These are phyloP conservation scores for Oreotrochilus melanogaster DNA, from an alignment of 2,113 vertebrate genomes.

Conservation along the genomic window DNA sequence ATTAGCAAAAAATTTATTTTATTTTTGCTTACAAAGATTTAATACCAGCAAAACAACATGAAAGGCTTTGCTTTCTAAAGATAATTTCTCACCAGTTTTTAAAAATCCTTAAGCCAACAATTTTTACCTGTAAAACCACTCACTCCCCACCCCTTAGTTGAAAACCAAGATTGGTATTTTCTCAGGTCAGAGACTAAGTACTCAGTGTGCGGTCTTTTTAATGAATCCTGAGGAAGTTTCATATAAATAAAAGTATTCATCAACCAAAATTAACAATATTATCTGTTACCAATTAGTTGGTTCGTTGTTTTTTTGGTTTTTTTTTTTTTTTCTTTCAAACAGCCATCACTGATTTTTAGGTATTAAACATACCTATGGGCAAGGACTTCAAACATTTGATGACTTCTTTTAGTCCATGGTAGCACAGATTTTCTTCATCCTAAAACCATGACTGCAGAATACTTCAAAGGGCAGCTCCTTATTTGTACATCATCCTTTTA, in stretches of 20 bases:
- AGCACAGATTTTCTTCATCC: slow-evolving; percentile 43
- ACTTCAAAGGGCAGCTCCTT: slow-evolving; percentile 41
- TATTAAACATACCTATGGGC: slow-evolving; percentile 52
- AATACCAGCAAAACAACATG: slow-evolving; percentile 3
- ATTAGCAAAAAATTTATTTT: slow-evolving; percentile 58
- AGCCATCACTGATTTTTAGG: slow-evolving; percentile 30
- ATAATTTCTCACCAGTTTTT: neutral
- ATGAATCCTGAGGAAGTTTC: slow-evolving; percentile 4
- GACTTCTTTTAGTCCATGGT: neutral
- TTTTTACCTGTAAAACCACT: slow-evolving; percentile 8
- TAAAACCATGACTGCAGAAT: slow-evolving; percentile 44
- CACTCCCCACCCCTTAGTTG: neutral
- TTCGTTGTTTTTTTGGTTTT: too few species aligned
- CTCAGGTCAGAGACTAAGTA: neutral
- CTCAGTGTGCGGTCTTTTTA: neutral
- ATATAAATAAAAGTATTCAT: neutral
- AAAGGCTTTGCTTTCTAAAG: slow-evolving; percentile 4
- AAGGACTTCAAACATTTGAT: slow-evolving; percentile 40
- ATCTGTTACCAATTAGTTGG: neutral
- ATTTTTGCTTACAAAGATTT: slow-evolving; percentile 30
- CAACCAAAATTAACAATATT: neutral
- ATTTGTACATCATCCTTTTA: slow-evolving; percentile 56
- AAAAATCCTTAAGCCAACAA: neutral
- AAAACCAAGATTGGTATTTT: neutral
- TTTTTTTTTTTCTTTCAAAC: neutral